Evolutionary conservation across 2,113 vertebrate genomes (phyloP), one percentile per base, ranked within the genome.

Genomic region (Apteryx owenii): DNA sequence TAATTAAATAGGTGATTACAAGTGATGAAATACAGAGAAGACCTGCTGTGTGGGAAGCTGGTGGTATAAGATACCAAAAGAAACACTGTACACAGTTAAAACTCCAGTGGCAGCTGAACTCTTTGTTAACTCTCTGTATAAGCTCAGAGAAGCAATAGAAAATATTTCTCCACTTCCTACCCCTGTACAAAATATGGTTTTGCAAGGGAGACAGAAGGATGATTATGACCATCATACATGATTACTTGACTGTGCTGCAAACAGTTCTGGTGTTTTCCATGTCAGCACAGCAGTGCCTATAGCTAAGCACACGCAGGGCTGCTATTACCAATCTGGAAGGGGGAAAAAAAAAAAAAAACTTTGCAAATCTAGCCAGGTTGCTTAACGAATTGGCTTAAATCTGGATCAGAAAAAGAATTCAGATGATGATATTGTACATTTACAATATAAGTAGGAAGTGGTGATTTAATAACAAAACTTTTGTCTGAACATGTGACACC

Each of bases 1-100:
- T 88, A 93, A 93, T 96, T 93, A 95, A 95, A 93, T 28, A 64
- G 77, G 56, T 83, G 64, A 58, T 78, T 93, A 65, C 64, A 85
- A 75, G 69, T 86, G 78, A 92, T 90, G 68, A 96, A 92, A 94
- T 82, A 76, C 18, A 81, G 17, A 58, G 83, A 60, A 54, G 25
- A 5, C 58, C 58, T 93, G 65, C 40, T 77, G 20, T 26, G 62
- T 78, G 38, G 91, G 85, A 79, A 89, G 50, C 69, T 54, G 28
- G n/a, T 40, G 36, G 42, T 68, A 61, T 50, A 46, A 33, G n/a
- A 75, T 61, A 23, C 58, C n/a, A 71, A 72, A 29, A 40, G 72
- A 85, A 64, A 42, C 26, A 38, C 31, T 31, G 12, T 33, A 29
- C 44, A 36, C 5, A 78, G 26, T 31, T 28, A 86, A 58, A 23